Percentiles rank a stretch among this genome's conserved stretches.
These are phyloP conservation scores for Abrostola triplasia DNA, from an alignment of 2,888 invertebrate genomes.

Conservation along the genomic window DNA sequence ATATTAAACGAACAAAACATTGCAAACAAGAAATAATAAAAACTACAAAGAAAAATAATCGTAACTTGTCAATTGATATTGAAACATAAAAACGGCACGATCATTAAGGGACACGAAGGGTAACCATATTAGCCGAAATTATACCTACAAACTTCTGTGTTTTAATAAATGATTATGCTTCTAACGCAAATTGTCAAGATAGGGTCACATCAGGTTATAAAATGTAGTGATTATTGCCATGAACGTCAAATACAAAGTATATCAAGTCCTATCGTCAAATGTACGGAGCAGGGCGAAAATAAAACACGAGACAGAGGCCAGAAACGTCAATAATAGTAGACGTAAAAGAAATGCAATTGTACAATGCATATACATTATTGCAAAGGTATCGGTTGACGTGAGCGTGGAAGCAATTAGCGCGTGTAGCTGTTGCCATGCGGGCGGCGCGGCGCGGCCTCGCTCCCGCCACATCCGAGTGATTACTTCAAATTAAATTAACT, in stretches of 20 bases:
- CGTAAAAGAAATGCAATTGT: conserved; percentile 23
- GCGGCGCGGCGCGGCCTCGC: conserved; percentile 40
- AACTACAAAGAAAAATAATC: not conserved
- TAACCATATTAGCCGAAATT: conserved; percentile 5
- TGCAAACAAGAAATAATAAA: conserved; percentile 12
- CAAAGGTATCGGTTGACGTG: conserved; percentile 31
- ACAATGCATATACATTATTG: conserved; percentile 17
- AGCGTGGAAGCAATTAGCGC: conserved; percentile 58
- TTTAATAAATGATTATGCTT: not conserved
- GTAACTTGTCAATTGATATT: not conserved
- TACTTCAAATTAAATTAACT: conserved; percentile 69
- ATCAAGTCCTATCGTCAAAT: conserved; percentile 8
- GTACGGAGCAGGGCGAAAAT: conserved; percentile 4
- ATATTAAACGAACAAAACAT: conserved; percentile 8
- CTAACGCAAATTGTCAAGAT: conserved; percentile 5
- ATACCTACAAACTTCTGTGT: not conserved
- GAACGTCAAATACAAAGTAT: conserved; percentile 13
- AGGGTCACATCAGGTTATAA: conserved; percentile 1
- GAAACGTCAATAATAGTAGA: conserved; percentile 28
- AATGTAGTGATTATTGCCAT: conserved; percentile 1
- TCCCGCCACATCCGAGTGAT: conserved; percentile 56
- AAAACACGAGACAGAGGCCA: not conserved
- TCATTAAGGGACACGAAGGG: conserved; percentile 6
- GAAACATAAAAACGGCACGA: conserved; percentile 10
- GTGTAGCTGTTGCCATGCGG: conserved; percentile 55